phyloP scores from a whole-genome alignment of 2,888 invertebrate species.

The Cerastis leucographa region DNA sequence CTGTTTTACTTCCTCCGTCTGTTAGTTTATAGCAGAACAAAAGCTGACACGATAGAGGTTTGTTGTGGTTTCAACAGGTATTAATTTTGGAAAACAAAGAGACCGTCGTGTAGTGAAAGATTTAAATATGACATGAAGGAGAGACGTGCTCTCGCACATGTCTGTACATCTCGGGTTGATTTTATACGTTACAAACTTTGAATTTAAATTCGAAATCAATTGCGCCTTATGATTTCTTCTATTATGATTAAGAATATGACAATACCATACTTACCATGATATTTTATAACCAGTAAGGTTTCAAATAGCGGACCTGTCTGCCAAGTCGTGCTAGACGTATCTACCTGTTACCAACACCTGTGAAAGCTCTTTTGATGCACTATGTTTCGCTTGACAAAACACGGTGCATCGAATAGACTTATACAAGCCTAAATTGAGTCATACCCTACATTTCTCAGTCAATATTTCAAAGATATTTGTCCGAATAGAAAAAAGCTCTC shows the following conservation, averaged over 20 bases:
- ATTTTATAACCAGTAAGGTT: neutral
- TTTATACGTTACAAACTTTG: neutral
- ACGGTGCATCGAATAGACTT: too few species aligned
- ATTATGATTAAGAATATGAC: neutral
- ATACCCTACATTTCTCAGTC: neutral
- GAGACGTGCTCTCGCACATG: neutral
- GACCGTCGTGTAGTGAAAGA: constrained; percentile 19
- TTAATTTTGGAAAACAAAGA: constrained; percentile 56
- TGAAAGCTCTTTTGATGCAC: neutral
- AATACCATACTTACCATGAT: neutral
- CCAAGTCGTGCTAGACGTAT: neutral
- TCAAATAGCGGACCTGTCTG: neutral
- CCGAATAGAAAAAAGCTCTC: constrained; percentile 15
- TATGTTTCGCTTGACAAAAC: neutral
- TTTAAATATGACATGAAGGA: constrained; percentile 4
- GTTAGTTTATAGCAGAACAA: constrained; percentile 24
- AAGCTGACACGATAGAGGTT: constrained; percentile 37
- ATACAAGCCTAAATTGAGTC: neutral
- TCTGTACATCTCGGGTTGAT: neutral
- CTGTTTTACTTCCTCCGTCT: neutral
- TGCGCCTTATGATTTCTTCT: neutral
- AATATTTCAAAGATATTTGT: neutral
- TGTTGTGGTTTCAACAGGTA: constrained; percentile 31
- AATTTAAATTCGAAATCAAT: neutral
- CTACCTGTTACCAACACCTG: neutral